These are phyloP conservation scores for Manis crassicaudata DNA, from an alignment of 2,797 vertebrate genomes.

Conservation along the genomic window DNA sequence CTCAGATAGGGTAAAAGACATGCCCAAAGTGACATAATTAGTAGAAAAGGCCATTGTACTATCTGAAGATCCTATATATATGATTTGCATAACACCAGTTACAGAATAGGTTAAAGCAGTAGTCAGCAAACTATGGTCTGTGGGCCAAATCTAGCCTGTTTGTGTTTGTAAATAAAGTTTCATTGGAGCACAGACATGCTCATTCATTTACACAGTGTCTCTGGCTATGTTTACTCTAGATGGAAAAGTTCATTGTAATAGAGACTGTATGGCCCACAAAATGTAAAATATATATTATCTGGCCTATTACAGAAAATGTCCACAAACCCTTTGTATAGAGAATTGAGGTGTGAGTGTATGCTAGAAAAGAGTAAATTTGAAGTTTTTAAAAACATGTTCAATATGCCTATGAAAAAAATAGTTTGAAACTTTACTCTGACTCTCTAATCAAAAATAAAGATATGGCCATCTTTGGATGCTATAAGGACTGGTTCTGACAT, in stretches of 20 bases:
- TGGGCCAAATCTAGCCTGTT: not conserved
- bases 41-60: not conserved
- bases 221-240: not conserved
- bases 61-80: not conserved
- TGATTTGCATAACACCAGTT: not conserved
- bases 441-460: not conserved
- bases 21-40: not conserved
- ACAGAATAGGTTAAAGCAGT: not conserved
- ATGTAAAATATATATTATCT: not conserved
- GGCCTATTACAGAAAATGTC: not conserved
- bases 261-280: not conserved
- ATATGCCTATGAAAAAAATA: not conserved
- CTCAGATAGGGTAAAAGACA: not conserved
- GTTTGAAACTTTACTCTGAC: not conserved
- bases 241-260: not conserved
- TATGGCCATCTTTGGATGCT: not conserved
- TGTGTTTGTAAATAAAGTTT: not conserved
- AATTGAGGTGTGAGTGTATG: not conserved
- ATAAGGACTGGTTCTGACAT: not conserved
- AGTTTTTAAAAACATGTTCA: not conserved
- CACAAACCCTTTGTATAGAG: not conserved
- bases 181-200: not conserved
- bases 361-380: not conserved
- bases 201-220: not conserved
- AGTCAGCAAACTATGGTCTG: not conserved